A percentile compares a stretch with the other conserved stretches of the same genome.
phyloP scores from a whole-genome alignment of 2,888 invertebrate species.

The Synanthedon vespiformis region DNA sequence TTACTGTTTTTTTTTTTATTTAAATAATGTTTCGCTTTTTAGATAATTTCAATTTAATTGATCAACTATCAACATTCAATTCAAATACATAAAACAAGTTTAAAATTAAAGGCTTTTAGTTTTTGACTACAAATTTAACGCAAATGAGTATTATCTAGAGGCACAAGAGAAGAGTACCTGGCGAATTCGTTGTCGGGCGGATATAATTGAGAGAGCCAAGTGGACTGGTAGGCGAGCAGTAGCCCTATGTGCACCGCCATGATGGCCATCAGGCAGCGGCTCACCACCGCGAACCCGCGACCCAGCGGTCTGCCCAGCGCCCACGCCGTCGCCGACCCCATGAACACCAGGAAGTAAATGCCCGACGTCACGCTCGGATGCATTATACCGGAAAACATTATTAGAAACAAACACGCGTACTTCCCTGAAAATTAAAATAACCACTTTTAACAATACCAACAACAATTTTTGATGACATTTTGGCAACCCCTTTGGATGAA shows the following conservation, averaged over 20 bases:
- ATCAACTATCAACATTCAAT: no score
- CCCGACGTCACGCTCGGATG: constrained; percentile 87
- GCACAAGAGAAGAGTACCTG: constrained; percentile 64
- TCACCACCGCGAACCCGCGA: constrained; percentile 80
- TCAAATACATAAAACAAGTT: no score
- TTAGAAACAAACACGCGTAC: constrained; percentile 72
- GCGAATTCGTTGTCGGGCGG: constrained; percentile 77
- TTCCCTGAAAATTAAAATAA: constrained; percentile 63
- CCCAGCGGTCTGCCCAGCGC: constrained; percentile 82
- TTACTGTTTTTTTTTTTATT: no score
- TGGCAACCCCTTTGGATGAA: no score
- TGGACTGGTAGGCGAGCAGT: constrained; percentile 86
- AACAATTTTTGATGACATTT: no score
- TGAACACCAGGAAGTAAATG: constrained; percentile 88
- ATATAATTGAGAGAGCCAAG: constrained; percentile 80
- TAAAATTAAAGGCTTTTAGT: no score
- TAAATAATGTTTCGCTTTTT: no score
- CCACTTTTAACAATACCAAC: constrained; percentile 2
- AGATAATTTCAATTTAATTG: no score
- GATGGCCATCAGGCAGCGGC: constrained; percentile 79
- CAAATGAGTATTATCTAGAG: no score
- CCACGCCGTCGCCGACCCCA: constrained; percentile 89
- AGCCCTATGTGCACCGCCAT: constrained; percentile 80
- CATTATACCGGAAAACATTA: constrained; percentile 81
- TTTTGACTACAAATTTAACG: no score